These are phyloP conservation scores for Drosophila sturtevanti DNA, from an alignment of 1,140 invertebrate species.

Conservation along the genomic window DNA sequence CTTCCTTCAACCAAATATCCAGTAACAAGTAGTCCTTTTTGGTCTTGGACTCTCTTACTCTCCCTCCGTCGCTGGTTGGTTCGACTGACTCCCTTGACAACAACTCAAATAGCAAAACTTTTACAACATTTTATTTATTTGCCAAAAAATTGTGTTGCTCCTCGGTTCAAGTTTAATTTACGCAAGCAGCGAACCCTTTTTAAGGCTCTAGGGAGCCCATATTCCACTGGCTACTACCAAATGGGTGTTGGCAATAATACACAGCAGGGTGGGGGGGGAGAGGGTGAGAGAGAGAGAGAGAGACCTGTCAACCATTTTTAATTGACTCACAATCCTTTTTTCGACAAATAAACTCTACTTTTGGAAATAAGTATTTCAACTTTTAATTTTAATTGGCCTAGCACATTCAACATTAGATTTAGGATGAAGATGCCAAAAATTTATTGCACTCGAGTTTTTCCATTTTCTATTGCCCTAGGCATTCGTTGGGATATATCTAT, in stretches of 20 bases:
- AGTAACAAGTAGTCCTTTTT: background rate
- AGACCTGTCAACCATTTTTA: slow-evolving; percentile 73
- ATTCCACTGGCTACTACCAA: background rate
- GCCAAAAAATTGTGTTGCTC: slow-evolving; percentile 36
- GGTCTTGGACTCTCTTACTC: background rate
- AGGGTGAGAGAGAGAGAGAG: background rate
- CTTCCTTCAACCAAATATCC: background rate
- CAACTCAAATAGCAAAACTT: slow-evolving; percentile 65
- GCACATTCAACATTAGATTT: slow-evolving; percentile 18
- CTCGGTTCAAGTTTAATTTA: slow-evolving; percentile 39
- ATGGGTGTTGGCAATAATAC: too few relatives aligned
- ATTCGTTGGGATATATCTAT: slow-evolving; percentile 60
- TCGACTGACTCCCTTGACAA: slow-evolving; percentile 19
- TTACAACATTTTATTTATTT: slow-evolving; percentile 74
- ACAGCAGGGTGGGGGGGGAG: background rate
- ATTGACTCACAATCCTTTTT: slow-evolving; percentile 67
- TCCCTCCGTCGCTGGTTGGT: too few relatives aligned
- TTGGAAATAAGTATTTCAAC: slow-evolving; percentile 60
- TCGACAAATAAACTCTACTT: slow-evolving; percentile 26
- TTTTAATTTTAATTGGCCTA: slow-evolving; percentile 69
- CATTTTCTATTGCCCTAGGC: slow-evolving; percentile 42
- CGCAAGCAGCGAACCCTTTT: slow-evolving; percentile 50
- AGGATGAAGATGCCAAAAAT: slow-evolving; percentile 31
- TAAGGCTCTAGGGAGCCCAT: slow-evolving; percentile 34
- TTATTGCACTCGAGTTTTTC: slow-evolving; percentile 43